Evolutionary conservation across 1,140 invertebrate genomes (phyloP), one percentile per base, ranked within the genome.

Genomic region (Medauroidea extradentata): DNA sequence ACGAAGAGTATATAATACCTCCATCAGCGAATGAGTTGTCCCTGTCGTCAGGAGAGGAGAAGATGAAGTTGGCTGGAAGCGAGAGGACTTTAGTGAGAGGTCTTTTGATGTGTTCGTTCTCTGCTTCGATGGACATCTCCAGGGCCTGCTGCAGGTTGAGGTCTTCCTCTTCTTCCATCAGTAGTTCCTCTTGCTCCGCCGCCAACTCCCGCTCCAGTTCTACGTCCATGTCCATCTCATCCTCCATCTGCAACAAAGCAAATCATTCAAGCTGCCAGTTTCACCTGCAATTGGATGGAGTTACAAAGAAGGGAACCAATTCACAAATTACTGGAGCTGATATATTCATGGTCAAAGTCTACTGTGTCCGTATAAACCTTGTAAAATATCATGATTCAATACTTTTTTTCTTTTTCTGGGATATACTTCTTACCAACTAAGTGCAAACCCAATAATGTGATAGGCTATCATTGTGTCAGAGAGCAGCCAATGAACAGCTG

Each of bases 151-250:
- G 75, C 60, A 85, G 72, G 66, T 81, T 84, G 53, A 87, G 73
- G 57, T 87, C 83, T 59, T 88, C 87, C 63, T 88, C 87, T 63
- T 87, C 84, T 50, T 85, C 79, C 58, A 87, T 85, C 49, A 88
- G 25, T 19, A 78, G 60, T 58, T 81, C 79, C 44, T 79, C 77
- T 48, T 83, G 80, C 62, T 83, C 81, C 3, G 82, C 82, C 0
- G 75, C 78, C 24, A 85, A 77, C 76, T 95, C 92, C 53, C 89
- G 82, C 72, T 94, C 91, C 11, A 94, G 76, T 67, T 94, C 90
- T 29, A 87, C 89, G 70, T 94, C 92, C 86, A 94, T 91, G 64
- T 94, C 91, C 53, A 91, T 81, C 75, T 95, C 92, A 71, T 94
- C 92, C 75, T 95, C 92, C 84, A 93, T 87, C 82, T 93, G 83